These are phyloP conservation scores for Lymantria dispar DNA, from an alignment of 2,888 invertebrate genomes.

Conservation along the genomic window DNA sequence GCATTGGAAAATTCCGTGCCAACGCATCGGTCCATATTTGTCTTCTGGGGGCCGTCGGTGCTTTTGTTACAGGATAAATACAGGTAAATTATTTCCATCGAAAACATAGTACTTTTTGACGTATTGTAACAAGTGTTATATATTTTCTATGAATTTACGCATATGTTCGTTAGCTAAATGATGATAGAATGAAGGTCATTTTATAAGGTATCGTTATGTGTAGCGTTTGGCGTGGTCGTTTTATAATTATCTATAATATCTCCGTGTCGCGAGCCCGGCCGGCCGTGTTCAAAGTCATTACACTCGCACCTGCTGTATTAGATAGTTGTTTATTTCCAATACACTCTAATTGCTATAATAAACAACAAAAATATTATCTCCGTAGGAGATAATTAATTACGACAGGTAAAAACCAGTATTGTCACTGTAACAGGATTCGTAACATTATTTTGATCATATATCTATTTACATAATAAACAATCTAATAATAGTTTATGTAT, in stretches of 20 bases:
- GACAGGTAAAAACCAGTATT: neutral
- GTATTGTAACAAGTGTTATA: conserved; percentile 77
- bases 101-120: conserved; percentile 78
- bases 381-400: conserved; percentile 11
- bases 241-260: conserved; percentile 69
- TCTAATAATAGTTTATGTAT: neutral
- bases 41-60: conserved; percentile 73
- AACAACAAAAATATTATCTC: conserved; percentile 17
- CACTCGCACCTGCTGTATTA: conserved; percentile 46
- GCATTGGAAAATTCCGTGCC: conserved; percentile 66
- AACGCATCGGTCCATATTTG: conserved; percentile 72
- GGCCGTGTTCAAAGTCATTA: conserved; percentile 26
- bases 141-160: conserved; percentile 71
- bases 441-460: neutral
- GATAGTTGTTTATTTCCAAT: conserved; percentile 42
- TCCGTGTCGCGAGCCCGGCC: conserved; percentile 51
- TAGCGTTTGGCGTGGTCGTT: conserved; percentile 64
- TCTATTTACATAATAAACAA: neutral
- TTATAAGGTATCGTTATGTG: conserved; percentile 45
- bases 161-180: conserved; percentile 35
- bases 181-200: conserved; percentile 64
- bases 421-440: neutral
- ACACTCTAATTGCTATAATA: conserved; percentile 22
- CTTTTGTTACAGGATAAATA: conserved; percentile 81
- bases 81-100: conserved; percentile 76